Conservation (phyloP, 2,113 vertebrate genomes). For the Malurus alboscapulatus region DNA sequence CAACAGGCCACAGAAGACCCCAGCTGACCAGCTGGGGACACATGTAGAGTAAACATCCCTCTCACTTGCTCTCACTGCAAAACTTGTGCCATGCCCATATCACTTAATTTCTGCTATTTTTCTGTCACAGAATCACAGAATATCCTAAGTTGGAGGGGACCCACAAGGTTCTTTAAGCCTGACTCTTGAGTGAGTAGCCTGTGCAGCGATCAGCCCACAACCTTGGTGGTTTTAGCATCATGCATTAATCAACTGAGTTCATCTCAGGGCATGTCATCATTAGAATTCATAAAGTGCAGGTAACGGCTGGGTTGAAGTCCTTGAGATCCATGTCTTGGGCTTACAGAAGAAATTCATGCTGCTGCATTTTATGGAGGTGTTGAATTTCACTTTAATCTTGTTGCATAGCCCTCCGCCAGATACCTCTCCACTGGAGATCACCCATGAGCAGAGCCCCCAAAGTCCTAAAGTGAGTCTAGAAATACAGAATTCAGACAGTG, state of each 20-base stretch:
- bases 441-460: accelerated
- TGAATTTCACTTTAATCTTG: not conserved
- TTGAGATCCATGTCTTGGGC: not conserved
- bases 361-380: not conserved
- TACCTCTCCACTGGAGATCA: not conserved
- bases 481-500: not conserved
- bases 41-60: not conserved
- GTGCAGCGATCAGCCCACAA: not conserved
- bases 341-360: not conserved
- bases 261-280: accelerated
- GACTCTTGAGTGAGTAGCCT: not conserved
- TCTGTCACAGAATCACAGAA: not conserved
- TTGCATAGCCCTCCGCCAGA: not conserved
- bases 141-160: not conserved
- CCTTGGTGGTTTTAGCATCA: not conserved
- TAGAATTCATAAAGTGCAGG: not conserved
- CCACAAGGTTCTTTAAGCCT: not conserved
- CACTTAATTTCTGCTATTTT: not conserved
- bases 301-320: not conserved
- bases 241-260: accelerated
- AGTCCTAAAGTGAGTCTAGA: not conserved
- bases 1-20: not conserved
- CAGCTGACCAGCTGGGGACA: not conserved
- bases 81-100: not conserved
- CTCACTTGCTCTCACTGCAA: not conserved